Evolutionary conservation across 2,113 vertebrate species (phyloP).

Genomic region (Maccullochella peelii): DNA sequence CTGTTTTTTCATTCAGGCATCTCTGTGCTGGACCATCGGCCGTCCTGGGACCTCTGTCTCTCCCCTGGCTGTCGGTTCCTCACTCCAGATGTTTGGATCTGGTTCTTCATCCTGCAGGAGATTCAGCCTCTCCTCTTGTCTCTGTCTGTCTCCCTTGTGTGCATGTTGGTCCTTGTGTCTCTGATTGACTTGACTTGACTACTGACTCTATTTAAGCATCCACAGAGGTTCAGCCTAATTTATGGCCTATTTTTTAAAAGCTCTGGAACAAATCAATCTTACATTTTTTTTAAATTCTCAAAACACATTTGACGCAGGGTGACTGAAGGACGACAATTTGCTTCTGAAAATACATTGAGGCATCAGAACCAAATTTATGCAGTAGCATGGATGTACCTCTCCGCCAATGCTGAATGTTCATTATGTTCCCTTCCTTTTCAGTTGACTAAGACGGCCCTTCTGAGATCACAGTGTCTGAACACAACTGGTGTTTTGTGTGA

Average conservation of each 20-base stretch:
- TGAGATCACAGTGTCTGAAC: constrained; percentile 2
- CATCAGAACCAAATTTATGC: constrained; percentile 24
- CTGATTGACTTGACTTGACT: background rate
- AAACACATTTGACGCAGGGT: background rate
- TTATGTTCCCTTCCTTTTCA: constrained; percentile 22
- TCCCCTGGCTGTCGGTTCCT: background rate
- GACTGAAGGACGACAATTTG: background rate
- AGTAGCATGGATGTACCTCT: constrained; percentile 22
- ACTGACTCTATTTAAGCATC: background rate
- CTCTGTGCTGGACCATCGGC: background rate
- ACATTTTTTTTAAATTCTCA: background rate
- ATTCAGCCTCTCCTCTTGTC: background rate
- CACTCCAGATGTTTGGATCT: background rate
- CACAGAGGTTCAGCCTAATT: no score
- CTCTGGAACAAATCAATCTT: background rate
- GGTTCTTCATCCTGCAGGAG: background rate
- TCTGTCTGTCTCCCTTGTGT: background rate
- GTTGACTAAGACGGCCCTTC: background rate
- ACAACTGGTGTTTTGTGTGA: background rate
- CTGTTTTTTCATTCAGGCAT: background rate
- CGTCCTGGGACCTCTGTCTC: background rate
- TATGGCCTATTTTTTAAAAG: background rate
- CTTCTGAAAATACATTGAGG: background rate
- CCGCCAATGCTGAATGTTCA: constrained; percentile 23
- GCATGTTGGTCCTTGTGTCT: background rate